A percentile compares a stretch with the other conserved stretches of the same genome.
phyloP scores from a whole-genome alignment of 1,140 invertebrate species.

The Trichogramma pretiosum region DNA sequence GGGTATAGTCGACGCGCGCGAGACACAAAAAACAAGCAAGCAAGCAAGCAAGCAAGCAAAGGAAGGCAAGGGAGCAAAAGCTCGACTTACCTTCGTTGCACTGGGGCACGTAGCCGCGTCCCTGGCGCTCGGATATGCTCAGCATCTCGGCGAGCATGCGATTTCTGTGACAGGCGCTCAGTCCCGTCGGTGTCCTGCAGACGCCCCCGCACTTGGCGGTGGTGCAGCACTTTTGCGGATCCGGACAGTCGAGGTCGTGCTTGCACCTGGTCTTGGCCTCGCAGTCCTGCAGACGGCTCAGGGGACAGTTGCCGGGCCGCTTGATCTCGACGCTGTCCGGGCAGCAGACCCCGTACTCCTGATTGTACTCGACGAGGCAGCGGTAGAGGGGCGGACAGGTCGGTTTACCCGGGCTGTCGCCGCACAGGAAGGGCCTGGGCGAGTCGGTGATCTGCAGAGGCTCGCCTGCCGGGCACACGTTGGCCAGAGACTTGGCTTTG shows the following conservation, averaged over 20 bases:
- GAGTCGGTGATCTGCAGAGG: constrained; percentile 72
- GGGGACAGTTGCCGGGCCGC: constrained; percentile 67
- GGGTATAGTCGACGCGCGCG: no score
- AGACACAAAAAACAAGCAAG: no score
- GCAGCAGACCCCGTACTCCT: constrained; percentile 81
- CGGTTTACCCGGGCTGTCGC: constrained; percentile 69
- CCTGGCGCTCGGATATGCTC: constrained; percentile 65
- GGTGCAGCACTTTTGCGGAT: constrained; percentile 70
- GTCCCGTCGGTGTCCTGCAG: constrained; percentile 29
- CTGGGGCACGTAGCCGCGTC: constrained; percentile 74
- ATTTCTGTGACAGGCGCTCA: constrained; percentile 61
- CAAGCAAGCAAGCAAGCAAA: no score
- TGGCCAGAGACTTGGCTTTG: constrained; percentile 52
- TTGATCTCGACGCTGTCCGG: constrained; percentile 64
- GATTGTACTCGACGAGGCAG: constrained; percentile 65
- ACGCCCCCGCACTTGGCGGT: constrained; percentile 43
- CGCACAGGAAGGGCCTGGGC: constrained; percentile 69
- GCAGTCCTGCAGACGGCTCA: constrained; percentile 45
- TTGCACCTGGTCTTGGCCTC: constrained; percentile 56
- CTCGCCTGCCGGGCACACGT: constrained; percentile 68
- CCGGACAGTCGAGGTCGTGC: constrained; percentile 70
- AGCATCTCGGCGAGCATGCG: constrained; percentile 67
- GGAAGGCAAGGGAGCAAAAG: no score
- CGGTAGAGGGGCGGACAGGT: constrained; percentile 71
- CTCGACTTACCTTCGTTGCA: constrained; percentile 50